These are phyloP conservation scores for Zoanthus gigantus DNA, from an alignment of 92 coral and sea anemone species.

Conservation along the genomic window DNA sequence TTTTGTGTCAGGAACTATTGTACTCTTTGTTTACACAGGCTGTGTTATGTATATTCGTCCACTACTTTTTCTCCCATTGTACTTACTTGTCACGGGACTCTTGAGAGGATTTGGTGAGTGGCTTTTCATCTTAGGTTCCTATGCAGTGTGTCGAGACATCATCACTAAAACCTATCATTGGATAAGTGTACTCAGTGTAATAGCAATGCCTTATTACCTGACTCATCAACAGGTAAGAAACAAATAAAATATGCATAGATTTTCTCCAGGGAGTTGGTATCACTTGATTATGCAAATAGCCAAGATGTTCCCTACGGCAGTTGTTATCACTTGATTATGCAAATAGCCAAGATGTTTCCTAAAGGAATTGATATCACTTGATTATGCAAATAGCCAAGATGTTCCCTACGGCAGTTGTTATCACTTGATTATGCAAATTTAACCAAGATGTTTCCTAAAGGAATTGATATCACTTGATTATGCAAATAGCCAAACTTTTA, in stretches of 20 bases:
- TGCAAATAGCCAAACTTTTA: no score
- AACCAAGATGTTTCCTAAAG: no score
- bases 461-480: no score
- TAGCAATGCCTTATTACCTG: conserved; percentile 21
- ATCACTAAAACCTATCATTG: not conserved
- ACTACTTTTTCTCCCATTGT: not conserved
- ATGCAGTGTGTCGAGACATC: conserved; percentile 14
- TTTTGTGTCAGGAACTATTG: not conserved
- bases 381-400: no score
- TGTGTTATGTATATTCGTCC: not conserved
- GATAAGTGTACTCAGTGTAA: conserved; percentile 1
- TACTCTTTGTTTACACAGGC: not conserved
- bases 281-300: no score
- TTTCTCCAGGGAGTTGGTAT: no score
- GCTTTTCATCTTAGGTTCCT: conserved; percentile 24
- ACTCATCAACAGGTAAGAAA: conserved; percentile 13
- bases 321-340: no score
- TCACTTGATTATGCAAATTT: no score
- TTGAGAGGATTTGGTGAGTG: conserved; percentile 6
- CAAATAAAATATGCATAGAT: not conserved
- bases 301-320: no score
- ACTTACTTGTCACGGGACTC: not conserved
- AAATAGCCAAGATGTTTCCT: no score
- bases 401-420: no score
- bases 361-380: no score